Conservation (phyloP, 2,113 vertebrate genomes). For the Corythornis vintsioides region DNA sequence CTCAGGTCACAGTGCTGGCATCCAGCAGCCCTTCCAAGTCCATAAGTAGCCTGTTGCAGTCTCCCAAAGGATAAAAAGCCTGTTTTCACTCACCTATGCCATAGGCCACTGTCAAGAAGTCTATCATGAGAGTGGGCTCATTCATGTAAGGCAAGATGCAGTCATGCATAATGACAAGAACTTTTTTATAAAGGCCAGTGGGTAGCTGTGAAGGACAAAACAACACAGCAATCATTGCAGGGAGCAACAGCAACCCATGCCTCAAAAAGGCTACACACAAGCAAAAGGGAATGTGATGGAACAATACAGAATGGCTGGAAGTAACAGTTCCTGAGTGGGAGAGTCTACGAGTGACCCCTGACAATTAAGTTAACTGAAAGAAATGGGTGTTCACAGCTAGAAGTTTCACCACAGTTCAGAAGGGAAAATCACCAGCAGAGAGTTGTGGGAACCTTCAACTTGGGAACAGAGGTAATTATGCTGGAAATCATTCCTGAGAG, state of each 20-base stretch:
- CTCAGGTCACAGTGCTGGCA: rapidly evolving
- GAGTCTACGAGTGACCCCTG: not conserved
- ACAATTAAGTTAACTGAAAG: not conserved
- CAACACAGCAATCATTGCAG: not conserved
- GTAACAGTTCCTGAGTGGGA: not conserved
- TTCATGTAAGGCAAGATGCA: constrained; percentile 91
- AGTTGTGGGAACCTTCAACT: not conserved
- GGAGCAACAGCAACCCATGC: not conserved
- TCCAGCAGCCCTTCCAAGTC: not conserved
- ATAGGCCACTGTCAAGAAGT: constrained; percentile 92
- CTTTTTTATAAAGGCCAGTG: constrained; percentile 87
- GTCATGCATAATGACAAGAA: constrained; percentile 90
- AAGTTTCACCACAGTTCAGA: not conserved
- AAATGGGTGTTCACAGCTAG: not conserved
- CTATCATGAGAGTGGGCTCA: constrained; percentile 91
- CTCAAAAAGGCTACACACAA: not conserved
- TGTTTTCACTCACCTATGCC: constrained; percentile 81
- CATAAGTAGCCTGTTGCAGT: not conserved
- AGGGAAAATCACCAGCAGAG: not conserved
- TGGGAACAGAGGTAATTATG: not conserved
- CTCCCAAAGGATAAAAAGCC: not conserved
- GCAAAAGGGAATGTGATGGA: not conserved
- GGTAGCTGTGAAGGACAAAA: constrained; percentile 79
- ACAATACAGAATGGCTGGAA: not conserved
- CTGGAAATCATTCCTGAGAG: not conserved